phyloP scores from a whole-genome alignment of 2,888 invertebrate species.

The Dolomedes plantarius region DNA sequence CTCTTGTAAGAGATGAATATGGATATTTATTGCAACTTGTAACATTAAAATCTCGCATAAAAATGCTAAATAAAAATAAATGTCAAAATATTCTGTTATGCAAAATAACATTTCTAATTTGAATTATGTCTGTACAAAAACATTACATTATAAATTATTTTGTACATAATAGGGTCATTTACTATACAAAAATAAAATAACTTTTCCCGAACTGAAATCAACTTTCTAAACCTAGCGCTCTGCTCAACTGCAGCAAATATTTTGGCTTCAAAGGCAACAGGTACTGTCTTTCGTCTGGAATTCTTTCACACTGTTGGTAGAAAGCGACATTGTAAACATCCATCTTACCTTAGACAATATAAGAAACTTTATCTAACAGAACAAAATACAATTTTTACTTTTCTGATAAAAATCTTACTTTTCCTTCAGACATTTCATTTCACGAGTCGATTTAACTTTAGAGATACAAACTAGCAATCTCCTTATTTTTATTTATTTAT shows the following conservation, averaged over 20 bases:
- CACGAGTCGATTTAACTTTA: no score
- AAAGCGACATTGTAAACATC: no score
- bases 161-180: background rate
- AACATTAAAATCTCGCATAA: background rate
- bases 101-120: constrained; percentile 45
- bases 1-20: background rate
- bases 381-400: no score
- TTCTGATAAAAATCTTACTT: no score
- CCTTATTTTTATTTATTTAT: no score
- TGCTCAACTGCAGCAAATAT: constrained; percentile 74
- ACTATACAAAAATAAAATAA: constrained; percentile 28
- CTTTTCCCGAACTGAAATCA: constrained; percentile 37
- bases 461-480: no score
- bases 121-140: constrained; percentile 50
- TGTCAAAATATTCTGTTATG: constrained; percentile 38
- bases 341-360: no score
- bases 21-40: constrained; percentile 13
- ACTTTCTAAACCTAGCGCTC: constrained; percentile 74
- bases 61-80: constrained; percentile 28
- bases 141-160: constrained; percentile 10
- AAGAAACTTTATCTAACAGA: no score
- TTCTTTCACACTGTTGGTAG: constrained; percentile 73
- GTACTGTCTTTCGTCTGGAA: constrained; percentile 74
- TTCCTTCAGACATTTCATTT: no score
- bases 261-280: constrained; percentile 74